Evolutionary conservation across 1,140 invertebrate genomes (phyloP).

Genomic region (Stegodyphus dumicola): DNA sequence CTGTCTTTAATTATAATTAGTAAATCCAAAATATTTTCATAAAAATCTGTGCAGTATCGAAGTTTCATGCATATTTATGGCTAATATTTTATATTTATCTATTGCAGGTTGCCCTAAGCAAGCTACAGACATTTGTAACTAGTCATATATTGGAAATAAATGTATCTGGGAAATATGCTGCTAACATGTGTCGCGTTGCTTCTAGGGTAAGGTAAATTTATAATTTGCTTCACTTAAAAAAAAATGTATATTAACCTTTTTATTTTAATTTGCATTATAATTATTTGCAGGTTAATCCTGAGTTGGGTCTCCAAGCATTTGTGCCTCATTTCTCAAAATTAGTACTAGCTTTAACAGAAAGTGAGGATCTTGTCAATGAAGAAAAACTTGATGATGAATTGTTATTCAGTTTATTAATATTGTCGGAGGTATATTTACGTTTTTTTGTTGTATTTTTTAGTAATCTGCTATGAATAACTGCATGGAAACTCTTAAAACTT

Average conservation of each 20-base stretch:
- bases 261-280: slow-evolving; percentile 7
- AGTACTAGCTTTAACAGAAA: slow-evolving; percentile 72
- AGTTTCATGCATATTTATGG: slow-evolving; percentile 62
- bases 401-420: slow-evolving; percentile 80
- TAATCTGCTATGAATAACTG: no score
- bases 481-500: no score
- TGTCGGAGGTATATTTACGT: slow-evolving; percentile 76
- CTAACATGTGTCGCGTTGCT: slow-evolving; percentile 77
- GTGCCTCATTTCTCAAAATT: slow-evolving; percentile 78
- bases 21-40: background rate
- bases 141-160: slow-evolving; percentile 82
- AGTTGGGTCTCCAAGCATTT: slow-evolving; percentile 78
- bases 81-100: slow-evolving; percentile 38
- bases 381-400: slow-evolving; percentile 84
- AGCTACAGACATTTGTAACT: slow-evolving; percentile 79
- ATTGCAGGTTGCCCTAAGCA: slow-evolving; percentile 78
- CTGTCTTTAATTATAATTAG: no score
- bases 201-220: slow-evolving; percentile 72
- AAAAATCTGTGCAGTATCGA: background rate
- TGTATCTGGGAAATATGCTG: slow-evolving; percentile 82
- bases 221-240: background rate
- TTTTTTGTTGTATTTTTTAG: slow-evolving; percentile 56
- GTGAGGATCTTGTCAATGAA: slow-evolving; percentile 75
- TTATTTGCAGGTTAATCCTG: slow-evolving; percentile 71
- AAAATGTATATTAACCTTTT: slow-evolving; percentile 46